Percentiles rank a stretch among this genome's conserved stretches.
These are phyloP conservation scores for Scolopax rusticola DNA, from an alignment of 2,797 vertebrate genomes.

Conservation along the genomic window DNA sequence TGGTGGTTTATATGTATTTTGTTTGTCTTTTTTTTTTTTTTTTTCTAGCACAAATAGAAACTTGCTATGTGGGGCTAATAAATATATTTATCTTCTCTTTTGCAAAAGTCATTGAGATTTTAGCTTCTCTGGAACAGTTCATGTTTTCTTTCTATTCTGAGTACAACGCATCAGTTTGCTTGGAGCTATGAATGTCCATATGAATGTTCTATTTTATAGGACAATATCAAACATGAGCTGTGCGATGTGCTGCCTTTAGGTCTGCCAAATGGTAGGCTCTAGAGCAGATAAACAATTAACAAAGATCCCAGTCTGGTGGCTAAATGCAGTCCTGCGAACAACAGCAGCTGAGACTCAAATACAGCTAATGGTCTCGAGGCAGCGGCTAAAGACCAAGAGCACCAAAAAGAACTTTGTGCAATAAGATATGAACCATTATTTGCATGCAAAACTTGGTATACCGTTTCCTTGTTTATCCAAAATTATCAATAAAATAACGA, in stretches of 20 bases:
- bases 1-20: not conserved
- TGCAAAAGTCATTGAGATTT: not conserved
- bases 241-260: not conserved
- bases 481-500: not conserved
- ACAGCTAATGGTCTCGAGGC: not conserved
- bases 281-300: not conserved
- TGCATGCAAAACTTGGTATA: not conserved
- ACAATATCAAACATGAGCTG: not conserved
- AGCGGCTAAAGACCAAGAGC: not conserved
- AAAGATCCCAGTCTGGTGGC: not conserved
- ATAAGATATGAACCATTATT: not conserved
- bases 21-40: not conserved
- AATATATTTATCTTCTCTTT: not conserved
- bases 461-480: not conserved
- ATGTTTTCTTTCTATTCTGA: not conserved
- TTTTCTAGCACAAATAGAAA: not conserved
- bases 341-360: not conserved
- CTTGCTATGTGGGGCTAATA: not conserved
- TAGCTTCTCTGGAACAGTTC: not conserved
- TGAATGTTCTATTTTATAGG: not conserved
- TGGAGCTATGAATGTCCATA: not conserved
- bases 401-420: not conserved
- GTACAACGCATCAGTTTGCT: not conserved
- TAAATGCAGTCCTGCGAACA: not conserved
- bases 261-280: not conserved